These are phyloP conservation scores for Phoxinus phoxinus DNA, from an alignment of 2,113 vertebrate genomes.

Conservation along the genomic window DNA sequence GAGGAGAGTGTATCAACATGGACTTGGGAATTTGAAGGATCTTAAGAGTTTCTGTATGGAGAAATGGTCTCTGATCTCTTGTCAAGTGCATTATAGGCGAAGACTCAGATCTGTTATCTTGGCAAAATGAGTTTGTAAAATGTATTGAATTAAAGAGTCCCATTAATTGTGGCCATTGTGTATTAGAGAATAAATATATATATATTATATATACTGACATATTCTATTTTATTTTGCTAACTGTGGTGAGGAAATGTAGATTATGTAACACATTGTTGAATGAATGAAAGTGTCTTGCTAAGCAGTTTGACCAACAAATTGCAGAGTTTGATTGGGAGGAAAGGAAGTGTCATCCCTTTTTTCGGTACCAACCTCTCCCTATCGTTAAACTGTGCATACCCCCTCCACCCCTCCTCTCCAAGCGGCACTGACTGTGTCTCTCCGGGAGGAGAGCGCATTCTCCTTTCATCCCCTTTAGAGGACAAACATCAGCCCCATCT, in stretches of 20 bases:
- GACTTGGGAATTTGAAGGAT: too few relatives aligned
- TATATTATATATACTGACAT: neutral
- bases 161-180: too few relatives aligned
- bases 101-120: too few relatives aligned
- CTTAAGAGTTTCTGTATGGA: too few relatives aligned
- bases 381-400: constrained; percentile 7
- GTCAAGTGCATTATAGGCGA: too few relatives aligned
- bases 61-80: too few relatives aligned
- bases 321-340: constrained; percentile 1
- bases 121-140: too few relatives aligned
- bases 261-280: neutral
- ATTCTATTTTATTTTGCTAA: neutral
- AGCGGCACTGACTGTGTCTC: constrained; percentile 72
- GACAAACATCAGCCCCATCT: constrained; percentile 85
- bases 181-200: neutral
- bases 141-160: too few relatives aligned
- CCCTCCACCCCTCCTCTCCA: constrained; percentile 58
- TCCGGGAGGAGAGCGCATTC: constrained; percentile 75
- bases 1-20: too few relatives aligned
- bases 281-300: constrained; percentile 1
- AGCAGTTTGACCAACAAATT: neutral
- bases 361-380: constrained; percentile 38
- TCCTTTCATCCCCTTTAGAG: constrained; percentile 85
- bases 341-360: constrained; percentile 15
- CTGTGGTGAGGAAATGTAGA: neutral